These are phyloP conservation scores for Melanchra persicariae DNA, from an alignment of 2,888 invertebrate genomes.

Conservation along the genomic window DNA sequence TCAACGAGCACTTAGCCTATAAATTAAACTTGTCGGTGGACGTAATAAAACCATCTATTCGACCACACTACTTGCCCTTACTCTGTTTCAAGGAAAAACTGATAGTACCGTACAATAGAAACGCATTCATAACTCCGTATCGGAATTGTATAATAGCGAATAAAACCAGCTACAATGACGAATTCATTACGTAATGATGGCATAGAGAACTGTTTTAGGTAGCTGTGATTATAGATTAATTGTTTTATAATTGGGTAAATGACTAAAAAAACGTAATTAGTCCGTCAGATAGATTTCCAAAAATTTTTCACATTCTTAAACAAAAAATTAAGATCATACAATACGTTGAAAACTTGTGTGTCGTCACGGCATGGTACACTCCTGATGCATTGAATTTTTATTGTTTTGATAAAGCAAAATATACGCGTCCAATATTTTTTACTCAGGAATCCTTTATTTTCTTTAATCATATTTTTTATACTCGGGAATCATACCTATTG, in stretches of 20 bases:
- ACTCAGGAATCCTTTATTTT: too few relatives aligned
- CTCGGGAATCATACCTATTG: too few relatives aligned
- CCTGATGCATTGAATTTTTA: too few relatives aligned
- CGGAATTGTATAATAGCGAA: conserved; percentile 27
- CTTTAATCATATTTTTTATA: too few relatives aligned
- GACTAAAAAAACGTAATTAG: too few relatives aligned
- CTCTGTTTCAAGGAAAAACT: conserved; percentile 28
- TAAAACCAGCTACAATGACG: conserved; percentile 26
- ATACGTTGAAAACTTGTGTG: too few relatives aligned
- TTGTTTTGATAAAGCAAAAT: too few relatives aligned
- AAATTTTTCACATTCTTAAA: too few relatives aligned
- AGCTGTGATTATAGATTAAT: not conserved
- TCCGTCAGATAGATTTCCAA: too few relatives aligned
- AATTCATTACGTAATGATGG: conserved; percentile 43
- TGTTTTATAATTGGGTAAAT: conserved; percentile 16
- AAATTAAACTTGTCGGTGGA: conserved; percentile 32
- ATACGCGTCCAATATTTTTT: too few relatives aligned
- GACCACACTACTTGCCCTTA: conserved; percentile 25
- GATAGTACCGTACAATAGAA: conserved; percentile 33
- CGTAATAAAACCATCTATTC: conserved; percentile 16
- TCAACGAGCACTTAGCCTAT: conserved; percentile 43
- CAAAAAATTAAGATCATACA: too few relatives aligned
- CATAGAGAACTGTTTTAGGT: not conserved
- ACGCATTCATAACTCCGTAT: conserved; percentile 36
- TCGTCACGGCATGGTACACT: too few relatives aligned